Evolutionary conservation across 2,888 invertebrate genomes (phyloP).

Genomic region (Boloria euphrosyne): DNA sequence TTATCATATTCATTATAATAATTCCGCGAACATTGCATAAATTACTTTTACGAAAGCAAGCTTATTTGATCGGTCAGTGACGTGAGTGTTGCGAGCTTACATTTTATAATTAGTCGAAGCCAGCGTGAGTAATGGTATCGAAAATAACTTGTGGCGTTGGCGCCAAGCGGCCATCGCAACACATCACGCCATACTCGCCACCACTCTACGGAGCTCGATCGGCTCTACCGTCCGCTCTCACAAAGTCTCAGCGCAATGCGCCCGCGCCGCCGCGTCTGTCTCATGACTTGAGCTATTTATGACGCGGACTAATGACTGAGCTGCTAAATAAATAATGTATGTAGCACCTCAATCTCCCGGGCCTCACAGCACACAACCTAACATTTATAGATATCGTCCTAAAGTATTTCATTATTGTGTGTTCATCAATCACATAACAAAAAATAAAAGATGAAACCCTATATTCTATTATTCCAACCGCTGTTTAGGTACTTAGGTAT

Average conservation of each 20-base stretch:
- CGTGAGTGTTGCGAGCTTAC: conserved; percentile 64
- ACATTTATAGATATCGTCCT: conserved; percentile 20
- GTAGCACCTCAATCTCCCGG: conserved; percentile 43
- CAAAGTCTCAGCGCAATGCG: conserved; percentile 53
- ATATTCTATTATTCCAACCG: no score
- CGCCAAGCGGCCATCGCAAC: conserved; percentile 69
- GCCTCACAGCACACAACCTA: conserved; percentile 3
- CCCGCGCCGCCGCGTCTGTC: conserved; percentile 69
- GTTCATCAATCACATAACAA: not conserved
- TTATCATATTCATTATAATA: conserved; percentile 27
- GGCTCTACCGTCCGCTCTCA: conserved; percentile 58
- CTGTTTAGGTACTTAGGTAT: no score
- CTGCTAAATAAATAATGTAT: conserved; percentile 55
- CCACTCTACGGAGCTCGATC: conserved; percentile 26
- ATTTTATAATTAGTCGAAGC: conserved; percentile 80
- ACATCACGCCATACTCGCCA: conserved; percentile 44
- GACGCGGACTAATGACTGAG: conserved; percentile 49
- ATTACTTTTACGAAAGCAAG: conserved; percentile 38
- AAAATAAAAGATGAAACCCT: no score
- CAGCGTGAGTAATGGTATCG: conserved; percentile 79
- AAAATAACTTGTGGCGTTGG: conserved; percentile 79
- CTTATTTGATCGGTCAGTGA: conserved; percentile 57
- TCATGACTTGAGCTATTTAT: conserved; percentile 70
- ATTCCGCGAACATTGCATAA: conserved; percentile 31
- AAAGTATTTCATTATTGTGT: not conserved